Evolutionary conservation across 1,140 invertebrate species (phyloP).

Genomic region (Papilio polytes): DNA sequence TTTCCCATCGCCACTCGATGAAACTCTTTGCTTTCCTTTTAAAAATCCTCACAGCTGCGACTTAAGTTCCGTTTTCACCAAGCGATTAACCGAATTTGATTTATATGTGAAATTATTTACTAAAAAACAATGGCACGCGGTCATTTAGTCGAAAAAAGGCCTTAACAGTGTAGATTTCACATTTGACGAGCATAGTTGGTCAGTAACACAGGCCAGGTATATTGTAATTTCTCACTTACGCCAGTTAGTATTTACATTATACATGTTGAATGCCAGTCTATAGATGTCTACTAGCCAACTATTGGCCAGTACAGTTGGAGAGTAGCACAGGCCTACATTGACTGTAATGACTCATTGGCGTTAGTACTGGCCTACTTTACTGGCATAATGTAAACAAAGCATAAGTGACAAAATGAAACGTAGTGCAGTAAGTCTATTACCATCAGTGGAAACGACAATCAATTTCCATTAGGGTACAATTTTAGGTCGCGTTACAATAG

Average conservation of each 20-base stretch:
- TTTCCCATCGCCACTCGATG: background rate
- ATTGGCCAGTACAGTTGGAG: too few species aligned
- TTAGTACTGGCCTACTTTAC: too few species aligned
- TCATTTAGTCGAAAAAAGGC: background rate
- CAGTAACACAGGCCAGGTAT: too few species aligned
- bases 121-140: background rate
- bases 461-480: slow-evolving; percentile 6
- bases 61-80: background rate
- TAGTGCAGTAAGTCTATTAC: background rate
- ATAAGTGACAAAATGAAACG: too few species aligned
- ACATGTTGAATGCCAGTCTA: too few species aligned
- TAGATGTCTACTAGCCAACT: too few species aligned
- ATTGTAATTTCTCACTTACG: too few species aligned
- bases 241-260: too few species aligned
- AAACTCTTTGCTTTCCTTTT: background rate
- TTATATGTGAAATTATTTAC: background rate
- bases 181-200: too few species aligned
- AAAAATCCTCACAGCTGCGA: background rate
- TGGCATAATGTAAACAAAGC: too few species aligned
- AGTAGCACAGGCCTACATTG: too few species aligned
- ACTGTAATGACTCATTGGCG: too few species aligned
- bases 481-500: slow-evolving; percentile 7
- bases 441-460: slow-evolving; percentile 7
- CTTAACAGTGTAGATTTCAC: background rate
- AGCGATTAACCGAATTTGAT: background rate